A percentile compares a stretch with the other conserved stretches of the same genome.
phyloP scores from a whole-genome alignment of 2,113 vertebrate genomes.

The Aythya baeri region DNA sequence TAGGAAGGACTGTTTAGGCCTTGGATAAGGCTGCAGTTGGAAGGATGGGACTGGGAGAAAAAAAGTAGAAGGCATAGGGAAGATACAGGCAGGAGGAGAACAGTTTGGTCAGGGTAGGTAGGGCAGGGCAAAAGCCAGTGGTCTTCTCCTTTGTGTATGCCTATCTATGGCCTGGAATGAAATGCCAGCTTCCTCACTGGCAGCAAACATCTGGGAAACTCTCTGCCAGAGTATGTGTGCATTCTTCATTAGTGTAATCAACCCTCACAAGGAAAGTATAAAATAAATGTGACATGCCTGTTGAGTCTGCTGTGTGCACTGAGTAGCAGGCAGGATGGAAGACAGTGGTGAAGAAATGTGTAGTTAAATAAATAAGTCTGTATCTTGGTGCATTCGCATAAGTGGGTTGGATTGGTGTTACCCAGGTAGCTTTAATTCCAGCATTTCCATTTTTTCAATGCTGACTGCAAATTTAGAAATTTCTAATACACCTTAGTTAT shows the following conservation, averaged over 20 bases:
- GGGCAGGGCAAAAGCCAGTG: not conserved
- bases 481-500: not conserved
- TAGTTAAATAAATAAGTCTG: not conserved
- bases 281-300: not conserved
- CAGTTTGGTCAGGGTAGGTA: not conserved
- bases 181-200: not conserved
- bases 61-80: not conserved
- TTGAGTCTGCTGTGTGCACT: not conserved
- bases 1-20: not conserved
- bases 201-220: not conserved
- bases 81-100: not conserved
- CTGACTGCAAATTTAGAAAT: not conserved
- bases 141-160: not conserved
- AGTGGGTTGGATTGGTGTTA: not conserved
- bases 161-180: not conserved
- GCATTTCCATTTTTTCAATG: not conserved
- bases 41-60: not conserved
- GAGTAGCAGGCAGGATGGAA: not conserved
- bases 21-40: not conserved
- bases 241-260: not conserved
- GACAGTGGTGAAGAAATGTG: not conserved
- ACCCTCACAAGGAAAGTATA: not conserved
- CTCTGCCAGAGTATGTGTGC: not conserved
- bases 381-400: not conserved
- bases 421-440: not conserved